Conservation (phyloP, 2,797 vertebrate species). For the Hydrolagus colliei region DNA sequence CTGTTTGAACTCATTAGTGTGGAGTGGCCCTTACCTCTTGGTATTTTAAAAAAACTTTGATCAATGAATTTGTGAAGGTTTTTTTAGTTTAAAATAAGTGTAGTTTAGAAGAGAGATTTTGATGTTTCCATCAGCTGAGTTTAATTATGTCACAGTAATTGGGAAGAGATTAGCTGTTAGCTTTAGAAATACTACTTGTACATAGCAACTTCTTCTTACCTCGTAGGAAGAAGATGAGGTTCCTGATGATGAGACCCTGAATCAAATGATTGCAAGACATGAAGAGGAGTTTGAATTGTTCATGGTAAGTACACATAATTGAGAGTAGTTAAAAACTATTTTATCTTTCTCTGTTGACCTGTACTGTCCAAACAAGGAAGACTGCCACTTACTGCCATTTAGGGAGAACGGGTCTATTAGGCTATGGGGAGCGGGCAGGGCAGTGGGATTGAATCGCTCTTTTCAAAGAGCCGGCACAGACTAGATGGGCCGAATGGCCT, state of each 20-base stretch:
- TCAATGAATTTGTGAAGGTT: not conserved
- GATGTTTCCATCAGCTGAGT: not conserved
- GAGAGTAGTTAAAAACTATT: not conserved
- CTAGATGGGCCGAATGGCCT: too few relatives aligned
- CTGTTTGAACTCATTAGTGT: constrained; percentile 25
- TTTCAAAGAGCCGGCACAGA: too few relatives aligned
- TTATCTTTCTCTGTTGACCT: constrained; percentile 28
- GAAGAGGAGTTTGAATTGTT: constrained; percentile 97
- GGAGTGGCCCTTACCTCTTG: constrained; percentile 14
- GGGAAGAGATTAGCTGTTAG: not conserved
- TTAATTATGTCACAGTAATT: not conserved
- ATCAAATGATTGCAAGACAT: constrained; percentile 94
- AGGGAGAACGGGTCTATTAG: too few relatives aligned
- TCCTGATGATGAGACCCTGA: constrained; percentile 93
- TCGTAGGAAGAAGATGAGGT: constrained; percentile 93
- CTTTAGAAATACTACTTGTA: not conserved
- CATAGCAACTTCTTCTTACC: constrained; percentile 17
- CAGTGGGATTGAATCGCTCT: too few relatives aligned
- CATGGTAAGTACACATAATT: constrained; percentile 68
- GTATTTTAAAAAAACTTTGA: not conserved
- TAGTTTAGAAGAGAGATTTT: not conserved
- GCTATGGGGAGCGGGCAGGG: too few relatives aligned
- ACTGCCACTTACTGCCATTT: not conserved
- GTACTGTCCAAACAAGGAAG: not conserved
- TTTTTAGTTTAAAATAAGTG: not conserved